Evolutionary conservation across 2,888 invertebrate species (phyloP), one percentile per base, ranked within the genome.

Genomic region (Dimorphilus gyrociliatus): DNA sequence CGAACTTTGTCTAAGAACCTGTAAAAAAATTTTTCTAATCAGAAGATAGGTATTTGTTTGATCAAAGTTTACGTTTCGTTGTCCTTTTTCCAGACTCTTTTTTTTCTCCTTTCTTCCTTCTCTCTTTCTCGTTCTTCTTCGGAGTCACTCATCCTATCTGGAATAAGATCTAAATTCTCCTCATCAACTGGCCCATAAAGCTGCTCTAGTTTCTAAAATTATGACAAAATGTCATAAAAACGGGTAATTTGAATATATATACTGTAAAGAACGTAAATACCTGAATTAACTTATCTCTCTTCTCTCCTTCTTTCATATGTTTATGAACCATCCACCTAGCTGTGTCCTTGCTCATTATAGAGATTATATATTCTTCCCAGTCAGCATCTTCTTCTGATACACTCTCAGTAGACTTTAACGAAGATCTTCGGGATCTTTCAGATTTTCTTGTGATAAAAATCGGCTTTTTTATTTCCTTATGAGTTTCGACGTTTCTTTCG

Each of bases 291-390:
- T n/a, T n/a, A n/a, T n/a, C n/a, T n/a, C n/a, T n/a, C n/a, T n/a
- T n/a, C 39, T 31, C 36, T 25, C 38, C 43, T 16, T 40, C 35
- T 15, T 36, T 33, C 29, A 49, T 48, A 19, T 42, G 42, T 30
- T 52, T 44, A 33, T 51, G 46, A 2, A 57, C 57, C 21, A 60
- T 46, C 56, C 54, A 59, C 26, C 50, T 47, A n/a, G 61, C 59
- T n/a, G 60, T 58, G 25, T 47, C 41, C 16, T 48, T 35, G 37
- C 54, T 55, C 19, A 61, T 31, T 19, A 47, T 40, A 3, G 55
- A 50, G 42, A 61, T 40, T n/a, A 60, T 36, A 39, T 48, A 53
- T 6, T 54, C 47, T 40, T 60, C 60, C 60, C 60, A 60, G 18
- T 53, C 48, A 13, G 19, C 14, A 33, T 33, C 27, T 19, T 30